These are phyloP conservation scores for Gallinago jamesoni DNA, from an alignment of 2,113 vertebrate genomes.

Conservation along the genomic window DNA sequence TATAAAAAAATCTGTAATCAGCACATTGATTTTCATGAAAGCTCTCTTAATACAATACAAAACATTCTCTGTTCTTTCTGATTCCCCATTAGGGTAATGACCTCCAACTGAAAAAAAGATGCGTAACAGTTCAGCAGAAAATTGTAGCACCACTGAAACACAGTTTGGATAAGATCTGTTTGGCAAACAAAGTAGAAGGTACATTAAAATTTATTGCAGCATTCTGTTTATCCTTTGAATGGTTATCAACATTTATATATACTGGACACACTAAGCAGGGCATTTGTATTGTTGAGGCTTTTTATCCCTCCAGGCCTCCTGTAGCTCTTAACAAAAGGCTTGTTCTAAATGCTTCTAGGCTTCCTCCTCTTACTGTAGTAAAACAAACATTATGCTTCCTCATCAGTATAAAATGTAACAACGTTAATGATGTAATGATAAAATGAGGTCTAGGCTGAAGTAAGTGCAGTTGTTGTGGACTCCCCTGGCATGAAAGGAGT, in stretches of 20 bases:
- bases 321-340: not conserved
- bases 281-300: not conserved
- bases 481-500: not conserved
- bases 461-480: rapidly evolving
- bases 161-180: not conserved
- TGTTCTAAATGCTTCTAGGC: not conserved
- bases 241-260: not conserved
- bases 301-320: not conserved
- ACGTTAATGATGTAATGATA: not conserved
- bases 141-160: not conserved
- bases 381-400: not conserved
- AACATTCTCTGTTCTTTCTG: not conserved
- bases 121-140: not conserved
- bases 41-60: not conserved
- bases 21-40: not conserved
- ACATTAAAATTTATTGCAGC: not conserved
- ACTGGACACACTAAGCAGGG: not conserved
- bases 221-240: not conserved
- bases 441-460: not conserved
- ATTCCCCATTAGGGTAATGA: not conserved
- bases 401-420: not conserved
- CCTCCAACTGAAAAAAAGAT: not conserved
- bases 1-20: not conserved
- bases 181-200: not conserved
- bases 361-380: not conserved